Base-by-base conservation (phyloP, 1,140 invertebrate species). In the Linepithema humile region DNA sequence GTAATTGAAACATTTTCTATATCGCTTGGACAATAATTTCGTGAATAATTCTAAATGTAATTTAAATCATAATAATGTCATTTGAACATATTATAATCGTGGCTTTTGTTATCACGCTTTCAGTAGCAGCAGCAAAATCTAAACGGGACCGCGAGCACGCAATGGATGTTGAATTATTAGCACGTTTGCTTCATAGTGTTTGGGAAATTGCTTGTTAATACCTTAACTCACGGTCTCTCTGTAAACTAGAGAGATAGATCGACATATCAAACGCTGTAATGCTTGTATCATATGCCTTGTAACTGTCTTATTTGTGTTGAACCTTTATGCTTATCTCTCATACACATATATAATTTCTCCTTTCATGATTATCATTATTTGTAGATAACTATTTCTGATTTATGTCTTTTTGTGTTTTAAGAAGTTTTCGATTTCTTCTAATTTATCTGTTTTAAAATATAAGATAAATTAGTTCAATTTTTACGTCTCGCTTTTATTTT, bases 121-220 rank as follows among this genome's bases (percentile, higher is more conserved):
- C 23, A 67, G 12, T 9, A 50, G 12, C n/a, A 40, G 0, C 32
- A 4, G 20, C 23, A 53, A 15, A 53, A 53, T 9, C 12, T 65
- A 40, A 67, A 78, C 23, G 35, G n/a, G 57, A 32, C 4, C 45
- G 12, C 20, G 45, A 3, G 10, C 23, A 57, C 35, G 48, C 32
- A 55, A 40, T 57, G 23, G 29, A 55, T 50, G 38, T 35, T 55
- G 48, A 40, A 55, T 70, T 77, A 77, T 77, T 69, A 57, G 48
- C 35, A 40, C 50, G 26, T 78, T 67, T 32, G 75, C 35, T n/a
- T 32, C 17, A 20, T 43, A 69, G 10, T 80, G 35, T 40, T 53
- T 69, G 48, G 64, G 35, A 69, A 80, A 80, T 80, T 57, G 48
- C 35, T 69, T 7, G 48, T 80, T 80, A 80, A 80, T 69, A 43